Evolutionary conservation across 2,888 invertebrate genomes (phyloP), one percentile per base, ranked within the genome.

Genomic region (Hemistola chrysoprasaria): DNA sequence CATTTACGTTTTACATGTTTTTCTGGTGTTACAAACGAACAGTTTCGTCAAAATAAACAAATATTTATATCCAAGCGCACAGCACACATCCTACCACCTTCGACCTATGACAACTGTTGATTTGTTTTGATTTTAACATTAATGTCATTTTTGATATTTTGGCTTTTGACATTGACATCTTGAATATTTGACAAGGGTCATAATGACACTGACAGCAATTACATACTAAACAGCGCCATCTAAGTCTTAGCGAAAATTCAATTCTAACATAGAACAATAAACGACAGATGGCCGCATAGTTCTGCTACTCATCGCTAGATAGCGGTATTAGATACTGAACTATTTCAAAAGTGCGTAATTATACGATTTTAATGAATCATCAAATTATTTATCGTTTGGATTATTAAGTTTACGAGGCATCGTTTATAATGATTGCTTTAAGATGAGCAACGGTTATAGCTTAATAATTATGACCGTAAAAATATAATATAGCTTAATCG

Each of bases 341-440:
- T 29, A 8, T 11, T 24, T 25, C 23, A 11, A 10, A 23, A 11
- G n/a, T n/a, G n/a, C n/a, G n/a, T 22, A 28, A 4, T 29, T 30
- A 25, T 11, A 22, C 24, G 1, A 11, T 33, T 33, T 22, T 37
- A 22, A 40, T 21, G 27, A 16, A 8, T 24, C 32, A 50, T 50
- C 44, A 48, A 50, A 47, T 25, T 41, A 39, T 46, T 30, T 50
- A 53, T 50, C 30, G 38, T 43, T 40, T 43, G 34, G 37, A 43
- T 38, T 40, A 44, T 39, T 22, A 35, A 40, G 30, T 65, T 39
- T 64, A 66, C 34, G 56, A 53, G 35, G 28, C 23, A 23, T 35
- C 44, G 59, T 63, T 69, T 65, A 69, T 69, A 62, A 59, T 69
- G 69, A 69, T 69, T 69, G 69, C 52, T 30, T 30, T 57, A 57